A percentile compares a stretch with the other conserved stretches of the same genome.
Conservation (phyloP, 2,797 vertebrate genomes). For the Thripadectes ignobilis region DNA sequence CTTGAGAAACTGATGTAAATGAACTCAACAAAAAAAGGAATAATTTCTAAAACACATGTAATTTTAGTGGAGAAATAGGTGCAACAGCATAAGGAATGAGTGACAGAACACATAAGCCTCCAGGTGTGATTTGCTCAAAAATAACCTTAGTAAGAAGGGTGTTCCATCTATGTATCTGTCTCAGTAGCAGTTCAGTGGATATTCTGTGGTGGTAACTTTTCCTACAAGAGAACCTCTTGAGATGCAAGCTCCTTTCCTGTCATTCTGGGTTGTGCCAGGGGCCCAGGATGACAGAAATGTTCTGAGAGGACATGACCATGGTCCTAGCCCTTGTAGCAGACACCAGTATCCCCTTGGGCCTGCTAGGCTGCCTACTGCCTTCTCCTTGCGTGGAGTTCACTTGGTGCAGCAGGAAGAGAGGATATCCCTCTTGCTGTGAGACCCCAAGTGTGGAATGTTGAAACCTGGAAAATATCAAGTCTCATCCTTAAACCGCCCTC, state of each 20-base stretch:
- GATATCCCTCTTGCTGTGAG: not conserved
- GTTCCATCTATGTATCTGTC: not conserved
- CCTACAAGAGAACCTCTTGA: not conserved
- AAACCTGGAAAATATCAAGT: not conserved
- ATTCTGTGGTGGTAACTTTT: not conserved
- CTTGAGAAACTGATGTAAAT: not conserved
- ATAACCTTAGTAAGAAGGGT: not conserved
- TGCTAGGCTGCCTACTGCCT: not conserved
- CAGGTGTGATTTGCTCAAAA: not conserved
- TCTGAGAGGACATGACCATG: not conserved
- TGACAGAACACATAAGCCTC: not conserved
- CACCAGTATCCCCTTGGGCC: not conserved
- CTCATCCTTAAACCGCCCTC: not conserved
- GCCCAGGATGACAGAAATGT: not conserved
- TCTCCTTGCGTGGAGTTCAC: accelerated
- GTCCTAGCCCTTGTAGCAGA: not conserved
- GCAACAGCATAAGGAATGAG: not conserved
- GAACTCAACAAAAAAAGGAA: not conserved
- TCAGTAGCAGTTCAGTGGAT: not conserved
- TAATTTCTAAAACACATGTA: not conserved
- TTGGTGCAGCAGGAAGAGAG: not conserved
- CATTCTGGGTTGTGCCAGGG: accelerated
- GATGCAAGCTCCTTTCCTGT: not conserved
- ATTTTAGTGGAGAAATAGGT: not conserved
- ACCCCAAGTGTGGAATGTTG: not conserved